Evolutionary conservation across 37 sponge, comb jelly and placozoan species (phyloP).

Genomic region (Spongilla lacustris): DNA sequence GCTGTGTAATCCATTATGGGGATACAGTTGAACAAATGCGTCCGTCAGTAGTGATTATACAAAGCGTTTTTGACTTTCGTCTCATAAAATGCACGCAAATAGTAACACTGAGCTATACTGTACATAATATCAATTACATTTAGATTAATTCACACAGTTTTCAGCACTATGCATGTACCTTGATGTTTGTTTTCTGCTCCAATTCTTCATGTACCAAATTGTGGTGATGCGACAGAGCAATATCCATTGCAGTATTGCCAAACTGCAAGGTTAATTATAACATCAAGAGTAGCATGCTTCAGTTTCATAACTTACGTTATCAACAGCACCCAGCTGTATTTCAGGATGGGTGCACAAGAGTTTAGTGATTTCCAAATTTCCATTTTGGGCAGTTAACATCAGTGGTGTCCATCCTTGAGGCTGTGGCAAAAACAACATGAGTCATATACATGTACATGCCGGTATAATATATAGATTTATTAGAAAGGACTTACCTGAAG

Average conservation of each 20-base stretch:
- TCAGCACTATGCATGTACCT: background rate
- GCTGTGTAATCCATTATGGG: no score
- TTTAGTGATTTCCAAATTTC: background rate
- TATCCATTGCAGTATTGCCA: background rate
- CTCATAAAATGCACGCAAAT: no score
- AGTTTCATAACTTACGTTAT: background rate
- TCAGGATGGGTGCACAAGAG: background rate
- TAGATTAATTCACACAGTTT: background rate
- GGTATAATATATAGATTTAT: no score
- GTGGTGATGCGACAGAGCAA: background rate
- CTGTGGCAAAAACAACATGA: background rate
- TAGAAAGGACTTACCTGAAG: no score
- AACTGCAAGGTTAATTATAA: background rate
- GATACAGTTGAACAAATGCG: no score
- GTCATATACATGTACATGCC: no score
- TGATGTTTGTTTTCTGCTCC: background rate
- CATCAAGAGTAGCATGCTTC: no score
- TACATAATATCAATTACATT: background rate
- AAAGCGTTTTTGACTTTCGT: no score
- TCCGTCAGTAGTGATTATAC: no score
- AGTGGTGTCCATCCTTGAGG: background rate
- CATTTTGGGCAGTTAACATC: background rate
- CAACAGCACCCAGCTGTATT: background rate
- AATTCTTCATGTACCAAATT: background rate
- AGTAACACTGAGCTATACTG: no score